These are phyloP conservation scores for Otolemur crassicaudatus DNA, from an alignment of 2,797 vertebrate genomes.

Conservation along the genomic window DNA sequence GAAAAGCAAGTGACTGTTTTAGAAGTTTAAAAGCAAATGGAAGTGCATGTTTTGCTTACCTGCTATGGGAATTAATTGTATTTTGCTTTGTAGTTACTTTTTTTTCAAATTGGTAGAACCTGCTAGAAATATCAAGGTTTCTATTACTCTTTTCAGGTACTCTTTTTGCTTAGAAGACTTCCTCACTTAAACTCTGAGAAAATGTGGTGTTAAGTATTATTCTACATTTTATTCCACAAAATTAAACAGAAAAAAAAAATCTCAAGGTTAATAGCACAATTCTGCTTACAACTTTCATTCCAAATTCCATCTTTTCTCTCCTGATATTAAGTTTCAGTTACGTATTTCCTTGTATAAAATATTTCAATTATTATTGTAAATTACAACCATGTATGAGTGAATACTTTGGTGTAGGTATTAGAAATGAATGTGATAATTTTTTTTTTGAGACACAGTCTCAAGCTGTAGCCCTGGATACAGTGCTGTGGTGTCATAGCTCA, in stretches of 20 bases:
- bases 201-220: not conserved
- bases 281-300: not conserved
- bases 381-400: not conserved
- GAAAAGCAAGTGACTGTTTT: not conserved
- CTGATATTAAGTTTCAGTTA: not conserved
- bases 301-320: not conserved
- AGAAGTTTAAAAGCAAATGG: slow-evolving; percentile 18
- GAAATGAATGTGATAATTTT: not conserved
- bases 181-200: not conserved
- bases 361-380: not conserved
- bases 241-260: not conserved
- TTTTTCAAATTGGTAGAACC: not conserved
- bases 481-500: too few species aligned
- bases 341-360: not conserved
- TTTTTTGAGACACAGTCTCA: too few species aligned
- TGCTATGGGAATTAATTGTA: not conserved
- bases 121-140: not conserved
- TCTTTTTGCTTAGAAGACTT: not conserved
- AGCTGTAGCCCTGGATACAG: too few species aligned
- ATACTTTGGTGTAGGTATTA: not conserved
- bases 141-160: not conserved
- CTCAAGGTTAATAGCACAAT: not conserved
- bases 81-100: not conserved
- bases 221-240: not conserved
- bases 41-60: not conserved